A percentile compares a stretch with the other conserved stretches of the same genome.
These are phyloP conservation scores for Aphyosemion australe DNA, from an alignment of 2,113 vertebrate genomes.

Conservation along the genomic window DNA sequence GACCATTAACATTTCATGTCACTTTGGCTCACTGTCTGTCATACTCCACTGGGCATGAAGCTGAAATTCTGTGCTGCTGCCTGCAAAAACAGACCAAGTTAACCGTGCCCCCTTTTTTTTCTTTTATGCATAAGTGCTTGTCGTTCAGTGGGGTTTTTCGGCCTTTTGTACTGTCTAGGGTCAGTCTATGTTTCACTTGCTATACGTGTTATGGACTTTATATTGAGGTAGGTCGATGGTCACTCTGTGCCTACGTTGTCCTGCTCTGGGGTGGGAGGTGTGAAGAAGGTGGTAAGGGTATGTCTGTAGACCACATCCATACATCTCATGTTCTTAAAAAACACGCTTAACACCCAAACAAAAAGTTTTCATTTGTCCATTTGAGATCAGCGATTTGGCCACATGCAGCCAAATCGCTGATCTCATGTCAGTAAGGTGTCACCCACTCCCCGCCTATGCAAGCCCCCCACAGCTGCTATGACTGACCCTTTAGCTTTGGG, in stretches of 20 bases:
- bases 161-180: not conserved
- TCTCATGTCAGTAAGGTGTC: too few species aligned
- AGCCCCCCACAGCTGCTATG: too few species aligned
- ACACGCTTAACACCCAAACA: too few species aligned
- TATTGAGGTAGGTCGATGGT: not conserved
- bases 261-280: not conserved
- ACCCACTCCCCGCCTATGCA: too few species aligned
- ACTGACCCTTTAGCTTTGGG: too few species aligned
- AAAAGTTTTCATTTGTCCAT: too few species aligned
- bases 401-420: too few species aligned
- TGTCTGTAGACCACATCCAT: too few species aligned
- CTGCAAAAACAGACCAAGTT: slow-evolving; percentile 30
- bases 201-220: too few species aligned
- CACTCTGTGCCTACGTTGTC: not conserved
- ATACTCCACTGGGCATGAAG: slow-evolving; percentile 43
- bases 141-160: not conserved
- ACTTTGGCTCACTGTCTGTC: slow-evolving; percentile 49
- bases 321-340: too few species aligned
- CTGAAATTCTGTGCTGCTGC: slow-evolving; percentile 33
- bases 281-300: too few species aligned
- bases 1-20: slow-evolving; percentile 77
- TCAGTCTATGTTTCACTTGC: not conserved
- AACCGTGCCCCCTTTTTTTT: slow-evolving; percentile 3
- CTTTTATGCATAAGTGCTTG: not conserved
- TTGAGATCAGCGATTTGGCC: too few species aligned